A percentile compares a stretch with the other conserved stretches of the same genome.
Conservation (phyloP, 2,888 invertebrate species). For the Noctua pronuba region DNA sequence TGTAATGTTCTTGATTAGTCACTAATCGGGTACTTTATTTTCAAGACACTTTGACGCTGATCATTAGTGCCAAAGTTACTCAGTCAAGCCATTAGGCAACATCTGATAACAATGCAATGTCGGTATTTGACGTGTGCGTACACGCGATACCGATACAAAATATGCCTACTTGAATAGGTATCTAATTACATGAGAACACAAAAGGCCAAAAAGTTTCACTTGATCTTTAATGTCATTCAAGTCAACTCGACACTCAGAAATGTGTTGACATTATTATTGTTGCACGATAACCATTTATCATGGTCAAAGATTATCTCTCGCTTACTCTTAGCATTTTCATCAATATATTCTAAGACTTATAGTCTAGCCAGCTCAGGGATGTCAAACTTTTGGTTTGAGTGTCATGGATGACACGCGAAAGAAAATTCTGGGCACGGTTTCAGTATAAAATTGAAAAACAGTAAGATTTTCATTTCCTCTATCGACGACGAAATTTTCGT, state of each 20-base stretch:
- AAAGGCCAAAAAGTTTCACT: slow-evolving; percentile 37
- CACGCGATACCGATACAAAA: slow-evolving; percentile 19
- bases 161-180: slow-evolving; percentile 7
- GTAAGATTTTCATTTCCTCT: background rate
- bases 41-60: background rate
- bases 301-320: slow-evolving; percentile 35
- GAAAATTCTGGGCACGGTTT: background rate
- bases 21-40: background rate
- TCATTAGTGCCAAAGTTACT: background rate
- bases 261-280: slow-evolving; percentile 27
- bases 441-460: background rate
- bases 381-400: background rate
- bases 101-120: slow-evolving; percentile 22
- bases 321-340: slow-evolving; percentile 32
- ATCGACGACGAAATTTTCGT: background rate
- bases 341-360: slow-evolving; percentile 17
- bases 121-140: slow-evolving; percentile 24
- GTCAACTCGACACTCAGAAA: slow-evolving; percentile 17
- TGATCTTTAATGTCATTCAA: slow-evolving; percentile 34
- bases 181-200: slow-evolving; percentile 16
- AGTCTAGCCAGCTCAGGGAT: background rate
- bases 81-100: background rate
- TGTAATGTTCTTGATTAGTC: background rate
- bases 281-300: slow-evolving; percentile 45
- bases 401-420: too few species aligned